Base-by-base conservation (phyloP, 2,888 invertebrate genomes). In the Dorcus parallelipipedus region DNA sequence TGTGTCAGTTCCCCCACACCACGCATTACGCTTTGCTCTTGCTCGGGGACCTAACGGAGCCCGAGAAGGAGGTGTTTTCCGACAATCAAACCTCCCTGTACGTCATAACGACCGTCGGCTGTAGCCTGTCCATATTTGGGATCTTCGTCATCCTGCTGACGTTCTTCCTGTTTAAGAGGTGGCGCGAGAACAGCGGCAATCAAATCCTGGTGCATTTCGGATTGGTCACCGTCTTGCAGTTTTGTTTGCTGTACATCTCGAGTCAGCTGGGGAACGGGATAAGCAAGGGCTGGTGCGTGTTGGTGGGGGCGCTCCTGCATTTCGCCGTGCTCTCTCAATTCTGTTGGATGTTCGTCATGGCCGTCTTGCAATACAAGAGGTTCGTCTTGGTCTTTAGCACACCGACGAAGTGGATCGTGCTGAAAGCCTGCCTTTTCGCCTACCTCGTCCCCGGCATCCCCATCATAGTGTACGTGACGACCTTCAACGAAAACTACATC, bases 321-420 rank as follows among this genome's bases (percentile, higher is more conserved):
- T 89, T 88, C 71, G 82, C 86, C 8, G 81, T 87, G 38, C 71
- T 89, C 9, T 82, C 86, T 0, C 85, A 88, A 2, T 89, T 88
- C 71, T 84, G 84, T 66, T 89, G 89, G 89, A 88, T 89, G 87
- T 73, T 89, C 43, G 84, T 88, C 3, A 86, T 88, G 49, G 88
- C 87, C 3, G 79, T 86, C 0, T 70, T 88, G 41, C 88, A 88
- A 52, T 89, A 89, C 68, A 80, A 86, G 54, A 79, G 86, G 52
- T 79, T 88, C 64, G 88, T 89, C 9, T 49, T 62, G 48, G 60
- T 66, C n/a, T 59, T 64, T 17, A 57, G 52, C 1, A 58, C 58
- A 7, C 54, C 52, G n/a, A 55, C 57, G 3, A 61, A 38, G 5
- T 54, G 59, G 43, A 47, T 66, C n/a, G 10, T 85, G 52, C 69